Conservation (phyloP, 1,140 invertebrate species). For the Amyelois transitella region DNA sequence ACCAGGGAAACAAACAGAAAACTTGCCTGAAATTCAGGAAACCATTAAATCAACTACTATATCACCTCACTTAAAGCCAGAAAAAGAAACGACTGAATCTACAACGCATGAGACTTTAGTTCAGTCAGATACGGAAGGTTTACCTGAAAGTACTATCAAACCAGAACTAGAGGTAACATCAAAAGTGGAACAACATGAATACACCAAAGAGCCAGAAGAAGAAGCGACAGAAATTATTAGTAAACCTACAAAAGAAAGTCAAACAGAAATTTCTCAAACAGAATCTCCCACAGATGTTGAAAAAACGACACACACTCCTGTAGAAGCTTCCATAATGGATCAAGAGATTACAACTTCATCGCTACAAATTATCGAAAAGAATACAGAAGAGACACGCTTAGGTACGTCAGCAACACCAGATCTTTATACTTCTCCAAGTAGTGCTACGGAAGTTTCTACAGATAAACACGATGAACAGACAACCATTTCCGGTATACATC, state of each 20-base stretch:
- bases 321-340: not conserved
- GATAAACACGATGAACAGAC: not conserved
- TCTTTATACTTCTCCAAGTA: not conserved
- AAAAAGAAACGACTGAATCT: conserved; percentile 13
- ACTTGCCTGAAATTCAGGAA: not conserved
- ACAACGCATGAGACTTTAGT: conserved; percentile 1
- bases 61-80: not conserved
- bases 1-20: not conserved
- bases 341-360: not conserved
- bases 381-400: not conserved
- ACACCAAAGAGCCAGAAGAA: not conserved
- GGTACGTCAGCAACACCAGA: not conserved
- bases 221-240: not conserved
- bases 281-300: too few species aligned
- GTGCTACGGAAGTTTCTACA: not conserved
- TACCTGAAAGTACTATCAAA: not conserved
- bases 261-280: too few species aligned
- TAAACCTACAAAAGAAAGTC: not conserved
- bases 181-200: not conserved
- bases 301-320: not conserved
- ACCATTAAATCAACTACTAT: not conserved
- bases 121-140: not conserved
- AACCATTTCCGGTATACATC: not conserved
- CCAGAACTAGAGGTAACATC: not conserved
- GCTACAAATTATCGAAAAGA: not conserved